These are phyloP conservation scores for Orius insidiosus DNA, from an alignment of 1,140 invertebrate genomes.

Conservation along the genomic window DNA sequence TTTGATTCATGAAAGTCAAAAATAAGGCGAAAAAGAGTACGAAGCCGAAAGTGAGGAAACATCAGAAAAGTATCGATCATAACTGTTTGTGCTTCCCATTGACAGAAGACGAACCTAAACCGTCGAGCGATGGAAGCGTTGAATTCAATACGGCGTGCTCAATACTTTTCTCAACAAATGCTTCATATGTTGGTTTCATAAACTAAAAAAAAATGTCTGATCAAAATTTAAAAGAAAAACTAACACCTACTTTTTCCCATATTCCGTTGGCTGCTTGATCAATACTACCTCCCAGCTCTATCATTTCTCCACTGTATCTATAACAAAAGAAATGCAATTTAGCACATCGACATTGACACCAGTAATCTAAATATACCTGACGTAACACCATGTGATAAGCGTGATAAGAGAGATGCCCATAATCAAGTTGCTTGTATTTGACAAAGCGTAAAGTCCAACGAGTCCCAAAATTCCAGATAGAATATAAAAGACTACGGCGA, in stretches of 20 bases:
- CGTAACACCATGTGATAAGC: conserved; percentile 77
- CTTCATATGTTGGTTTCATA: conserved; percentile 61
- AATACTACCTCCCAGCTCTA: conserved; percentile 64
- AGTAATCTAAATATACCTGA: conserved; percentile 41
- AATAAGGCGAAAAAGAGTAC: not conserved
- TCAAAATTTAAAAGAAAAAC: not conserved
- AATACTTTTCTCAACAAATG: conserved; percentile 56
- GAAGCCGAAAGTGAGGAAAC: not conserved
- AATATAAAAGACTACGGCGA: conserved; percentile 73
- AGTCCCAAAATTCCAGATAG: conserved; percentile 74
- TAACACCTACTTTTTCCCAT: conserved; percentile 85
- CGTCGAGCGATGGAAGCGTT: not conserved
- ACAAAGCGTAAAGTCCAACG: conserved; percentile 67
- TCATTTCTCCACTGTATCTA: conserved; percentile 80
- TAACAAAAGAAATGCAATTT: conserved; percentile 25
- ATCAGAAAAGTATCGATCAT: conserved; percentile 4
- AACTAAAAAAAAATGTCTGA: conserved; percentile 34
- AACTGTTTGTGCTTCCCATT: conserved; percentile 14
- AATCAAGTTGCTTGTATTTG: conserved; percentile 71
- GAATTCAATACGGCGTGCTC: conserved; percentile 39
- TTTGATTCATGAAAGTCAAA: not conserved
- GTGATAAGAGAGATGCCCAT: conserved; percentile 75
- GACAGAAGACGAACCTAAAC: not conserved
- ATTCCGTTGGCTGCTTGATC: conserved; percentile 65
- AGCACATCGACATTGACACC: conserved; percentile 4